phyloP scores from a whole-genome alignment of 1,140 invertebrate genomes.

The Drosophila dunni region DNA sequence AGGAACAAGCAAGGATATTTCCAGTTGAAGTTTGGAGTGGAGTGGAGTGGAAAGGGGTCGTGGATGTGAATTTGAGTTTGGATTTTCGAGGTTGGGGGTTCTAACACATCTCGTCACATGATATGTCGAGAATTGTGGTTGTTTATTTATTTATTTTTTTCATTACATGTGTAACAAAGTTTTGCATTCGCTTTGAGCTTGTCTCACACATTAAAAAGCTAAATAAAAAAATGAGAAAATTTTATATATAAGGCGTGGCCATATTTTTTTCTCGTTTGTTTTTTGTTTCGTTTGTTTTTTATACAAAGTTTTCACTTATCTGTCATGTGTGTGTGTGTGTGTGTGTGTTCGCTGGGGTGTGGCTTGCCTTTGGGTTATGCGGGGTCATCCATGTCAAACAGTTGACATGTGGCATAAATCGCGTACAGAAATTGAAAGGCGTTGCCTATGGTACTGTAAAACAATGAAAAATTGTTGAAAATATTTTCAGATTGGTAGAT shows the following conservation, averaged over 20 bases:
- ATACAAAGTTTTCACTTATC: constrained; percentile 74
- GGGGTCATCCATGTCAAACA: constrained; percentile 69
- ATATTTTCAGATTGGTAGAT: constrained; percentile 29
- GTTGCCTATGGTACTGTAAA: constrained; percentile 15
- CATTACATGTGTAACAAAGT: constrained; percentile 82
- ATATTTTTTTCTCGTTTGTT: constrained; percentile 36
- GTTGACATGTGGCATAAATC: constrained; percentile 81
- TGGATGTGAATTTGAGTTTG: too few species aligned
- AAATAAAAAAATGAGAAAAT: constrained; percentile 38
- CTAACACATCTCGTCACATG: constrained; percentile 27
- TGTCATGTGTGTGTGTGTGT: constrained; percentile 42
- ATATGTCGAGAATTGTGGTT: constrained; percentile 52
- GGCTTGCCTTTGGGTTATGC: constrained; percentile 37
- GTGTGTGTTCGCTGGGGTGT: constrained; percentile 13
- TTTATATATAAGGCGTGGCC: constrained; percentile 24
- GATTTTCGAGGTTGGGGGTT: not conserved
- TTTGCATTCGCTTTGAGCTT: constrained; percentile 79
- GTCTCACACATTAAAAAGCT: constrained; percentile 66
- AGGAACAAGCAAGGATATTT: not conserved
- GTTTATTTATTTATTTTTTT: constrained; percentile 82
- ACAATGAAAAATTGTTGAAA: constrained; percentile 36
- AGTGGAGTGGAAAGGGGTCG: constrained; percentile 12
- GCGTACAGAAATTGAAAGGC: constrained; percentile 65
- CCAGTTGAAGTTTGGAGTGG: constrained; percentile 13
- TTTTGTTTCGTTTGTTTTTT: constrained; percentile 49